Percentiles rank a stretch among this genome's conserved stretches.
Evolutionary conservation across 30 jellyfish, hydroid and myxozoan species (phyloP).

Genomic region (Haliclystus octoradiatus): DNA sequence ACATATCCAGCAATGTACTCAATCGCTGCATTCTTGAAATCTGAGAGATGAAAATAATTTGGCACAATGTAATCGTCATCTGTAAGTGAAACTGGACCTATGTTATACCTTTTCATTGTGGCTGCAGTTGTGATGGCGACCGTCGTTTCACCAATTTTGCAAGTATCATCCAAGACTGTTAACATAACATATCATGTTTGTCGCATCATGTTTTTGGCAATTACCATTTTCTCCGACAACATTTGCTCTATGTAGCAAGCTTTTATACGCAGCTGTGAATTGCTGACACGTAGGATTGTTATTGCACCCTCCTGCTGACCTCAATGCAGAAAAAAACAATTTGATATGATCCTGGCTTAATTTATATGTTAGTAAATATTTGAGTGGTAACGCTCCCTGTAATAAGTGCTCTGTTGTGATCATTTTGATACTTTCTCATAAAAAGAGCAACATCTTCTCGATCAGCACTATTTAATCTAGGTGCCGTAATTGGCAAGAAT

Average conservation of each 20-base stretch:
- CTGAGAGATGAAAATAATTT: conserved; percentile 10
- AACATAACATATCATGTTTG: conserved; percentile 23
- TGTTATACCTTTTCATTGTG: conserved; percentile 24
- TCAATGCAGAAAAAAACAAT: conserved; percentile 40
- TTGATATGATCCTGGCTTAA: conserved; percentile 38
- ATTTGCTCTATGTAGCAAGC: conserved; percentile 15
- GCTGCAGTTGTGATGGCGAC: conserved; percentile 24
- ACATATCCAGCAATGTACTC: conserved; percentile 47
- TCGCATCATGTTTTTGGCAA: conserved; percentile 26
- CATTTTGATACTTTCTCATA: too few relatives aligned
- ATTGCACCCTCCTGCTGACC: conserved; percentile 39
- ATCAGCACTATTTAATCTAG: too few relatives aligned
- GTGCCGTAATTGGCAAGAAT: too few relatives aligned
- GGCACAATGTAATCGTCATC: conserved; percentile 43
- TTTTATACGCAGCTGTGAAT: conserved; percentile 34
- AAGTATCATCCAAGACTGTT: conserved; percentile 24
- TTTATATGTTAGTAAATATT: conserved; percentile 22
- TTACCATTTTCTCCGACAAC: conserved; percentile 29
- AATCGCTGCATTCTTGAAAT: conserved; percentile 34
- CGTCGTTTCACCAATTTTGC: conserved; percentile 3
- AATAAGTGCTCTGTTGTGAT: too few relatives aligned
- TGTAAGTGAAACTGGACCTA: conserved; percentile 9
- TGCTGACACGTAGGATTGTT: conserved; percentile 40
- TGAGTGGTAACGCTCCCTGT: too few relatives aligned
- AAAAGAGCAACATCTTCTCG: too few relatives aligned